Percentiles rank a stretch among this genome's conserved stretches.
phyloP scores from a whole-genome alignment of 2,797 vertebrate species.

The Enteromius argenteus region DNA sequence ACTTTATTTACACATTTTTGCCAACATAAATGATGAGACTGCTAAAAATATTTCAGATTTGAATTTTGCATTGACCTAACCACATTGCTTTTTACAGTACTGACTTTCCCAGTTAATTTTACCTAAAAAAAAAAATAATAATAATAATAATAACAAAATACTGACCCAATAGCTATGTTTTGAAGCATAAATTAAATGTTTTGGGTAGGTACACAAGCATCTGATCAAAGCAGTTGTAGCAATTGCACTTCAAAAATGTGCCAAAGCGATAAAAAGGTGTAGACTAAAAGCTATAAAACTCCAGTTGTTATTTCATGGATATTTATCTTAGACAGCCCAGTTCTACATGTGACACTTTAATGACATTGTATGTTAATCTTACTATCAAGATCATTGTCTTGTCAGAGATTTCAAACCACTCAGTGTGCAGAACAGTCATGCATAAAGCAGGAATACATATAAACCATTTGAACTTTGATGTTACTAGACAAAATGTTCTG shows the following conservation, averaged over 20 bases:
- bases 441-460: not conserved
- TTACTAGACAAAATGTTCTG: not conserved
- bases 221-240: not conserved
- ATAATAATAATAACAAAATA: too few relatives aligned
- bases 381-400: not conserved
- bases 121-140: too few relatives aligned
- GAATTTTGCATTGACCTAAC: too few relatives aligned
- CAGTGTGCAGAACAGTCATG: not conserved
- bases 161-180: not conserved
- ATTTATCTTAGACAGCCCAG: not conserved
- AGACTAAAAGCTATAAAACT: not conserved
- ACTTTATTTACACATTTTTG: not conserved
- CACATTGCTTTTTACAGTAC: too few relatives aligned
- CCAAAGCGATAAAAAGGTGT: not conserved
- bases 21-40: not conserved
- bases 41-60: not conserved
- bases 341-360: not conserved
- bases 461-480: constrained; percentile 19
- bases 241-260: not conserved
- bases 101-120: too few relatives aligned
- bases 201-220: not conserved
- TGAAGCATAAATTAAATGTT: not conserved
- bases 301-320: not conserved
- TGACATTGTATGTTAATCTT: not conserved
- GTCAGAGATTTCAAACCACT: not conserved